These are phyloP conservation scores for Crax fasciolata DNA, from an alignment of 2,797 vertebrate genomes.

Conservation along the genomic window DNA sequence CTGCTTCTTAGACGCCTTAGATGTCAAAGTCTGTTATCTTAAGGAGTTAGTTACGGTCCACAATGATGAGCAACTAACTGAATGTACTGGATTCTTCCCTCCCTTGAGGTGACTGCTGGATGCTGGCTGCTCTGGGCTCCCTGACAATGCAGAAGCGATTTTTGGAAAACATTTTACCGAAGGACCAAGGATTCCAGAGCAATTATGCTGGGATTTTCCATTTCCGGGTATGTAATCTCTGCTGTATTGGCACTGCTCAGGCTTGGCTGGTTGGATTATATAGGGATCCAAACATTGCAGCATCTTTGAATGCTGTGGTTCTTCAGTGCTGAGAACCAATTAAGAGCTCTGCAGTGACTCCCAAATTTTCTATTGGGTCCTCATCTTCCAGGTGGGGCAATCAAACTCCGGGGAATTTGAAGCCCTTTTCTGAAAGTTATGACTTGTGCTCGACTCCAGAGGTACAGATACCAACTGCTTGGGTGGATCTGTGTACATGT, in stretches of 20 bases:
- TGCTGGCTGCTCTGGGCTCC: slow-evolving; percentile 83
- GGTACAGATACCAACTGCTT: not conserved
- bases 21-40: not conserved
- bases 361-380: not conserved
- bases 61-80: not conserved
- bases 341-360: not conserved
- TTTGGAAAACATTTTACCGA: slow-evolving; percentile 78
- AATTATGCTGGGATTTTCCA: slow-evolving; percentile 84
- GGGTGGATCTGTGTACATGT: not conserved
- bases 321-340: not conserved
- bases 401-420: not conserved
- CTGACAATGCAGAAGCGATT: slow-evolving; percentile 74
- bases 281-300: not conserved
- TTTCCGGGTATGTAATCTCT: slow-evolving; percentile 78
- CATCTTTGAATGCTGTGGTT: not conserved
- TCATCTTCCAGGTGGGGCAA: not conserved
- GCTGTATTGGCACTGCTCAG: not conserved
- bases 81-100: not conserved
- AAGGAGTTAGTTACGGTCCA: not conserved
- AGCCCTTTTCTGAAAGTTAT: not conserved
- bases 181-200: slow-evolving; percentile 77
- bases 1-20: not conserved
- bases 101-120: slow-evolving; percentile 83
- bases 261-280: not conserved
- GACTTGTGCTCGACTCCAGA: not conserved